Conservation (phyloP, 2,888 invertebrate species). For the Abscondita cerata region DNA sequence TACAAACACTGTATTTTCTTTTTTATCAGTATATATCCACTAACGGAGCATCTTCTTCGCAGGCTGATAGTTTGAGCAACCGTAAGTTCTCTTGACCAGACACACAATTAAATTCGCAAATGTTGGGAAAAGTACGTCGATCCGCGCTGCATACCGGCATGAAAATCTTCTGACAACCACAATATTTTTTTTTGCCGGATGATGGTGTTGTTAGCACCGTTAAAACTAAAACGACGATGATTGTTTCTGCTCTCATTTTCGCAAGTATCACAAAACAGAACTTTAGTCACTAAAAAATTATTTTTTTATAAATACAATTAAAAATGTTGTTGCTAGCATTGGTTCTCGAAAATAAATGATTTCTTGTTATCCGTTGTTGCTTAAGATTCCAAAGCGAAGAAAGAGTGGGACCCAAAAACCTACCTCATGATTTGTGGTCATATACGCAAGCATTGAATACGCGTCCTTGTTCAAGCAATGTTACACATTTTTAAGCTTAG, state of each 20-base stretch:
- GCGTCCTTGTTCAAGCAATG: conserved; percentile 87
- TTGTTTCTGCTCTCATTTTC: conserved; percentile 8
- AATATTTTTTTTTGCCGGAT: conserved; percentile 37
- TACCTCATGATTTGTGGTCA: conserved; percentile 80
- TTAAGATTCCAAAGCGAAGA: conserved; percentile 57
- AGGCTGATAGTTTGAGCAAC: conserved; percentile 51
- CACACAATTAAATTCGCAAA: conserved; percentile 58
- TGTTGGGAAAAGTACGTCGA: conserved; percentile 55
- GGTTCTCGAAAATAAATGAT: conserved; percentile 64
- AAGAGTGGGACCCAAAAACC: neutral
- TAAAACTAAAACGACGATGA: conserved; percentile 4
- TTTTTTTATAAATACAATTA: conserved; percentile 32
- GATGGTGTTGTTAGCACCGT: neutral
- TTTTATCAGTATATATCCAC: too few species aligned
- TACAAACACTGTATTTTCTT: too few species aligned
- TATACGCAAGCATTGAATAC: conserved; percentile 83
- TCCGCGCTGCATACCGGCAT: conserved; percentile 59
- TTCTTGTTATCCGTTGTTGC: conserved; percentile 56
- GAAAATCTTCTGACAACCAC: conserved; percentile 59
- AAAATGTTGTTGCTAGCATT: conserved; percentile 73
- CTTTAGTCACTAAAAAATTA: conserved; percentile 15
- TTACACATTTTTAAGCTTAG: too few species aligned
- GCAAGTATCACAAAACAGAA: neutral
- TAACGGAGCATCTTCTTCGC: too few species aligned
- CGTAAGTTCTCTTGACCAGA: conserved; percentile 45